phyloP scores from a whole-genome alignment of 2,113 vertebrate genomes.

The Poicephalus meyeri region DNA sequence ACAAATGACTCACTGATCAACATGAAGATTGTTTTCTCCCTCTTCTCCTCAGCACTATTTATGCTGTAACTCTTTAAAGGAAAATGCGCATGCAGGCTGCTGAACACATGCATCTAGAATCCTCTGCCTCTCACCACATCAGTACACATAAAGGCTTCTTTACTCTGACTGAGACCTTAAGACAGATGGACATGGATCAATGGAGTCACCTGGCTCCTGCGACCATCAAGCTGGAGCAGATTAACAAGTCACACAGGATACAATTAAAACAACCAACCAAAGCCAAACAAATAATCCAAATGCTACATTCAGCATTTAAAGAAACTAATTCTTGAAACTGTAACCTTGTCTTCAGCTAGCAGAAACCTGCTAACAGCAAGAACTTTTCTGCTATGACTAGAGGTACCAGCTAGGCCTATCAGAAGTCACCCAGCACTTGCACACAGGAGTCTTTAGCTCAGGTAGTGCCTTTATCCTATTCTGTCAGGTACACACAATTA shows the following conservation, averaged over 20 bases:
- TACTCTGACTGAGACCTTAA: not conserved
- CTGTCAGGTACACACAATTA: not conserved
- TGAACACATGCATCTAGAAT: not conserved
- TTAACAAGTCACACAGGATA: not conserved
- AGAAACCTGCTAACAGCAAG: not conserved
- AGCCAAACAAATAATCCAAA: not conserved
- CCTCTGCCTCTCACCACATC: not conserved
- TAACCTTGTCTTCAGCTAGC: not conserved
- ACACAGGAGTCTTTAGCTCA: not conserved
- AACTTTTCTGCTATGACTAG: not conserved
- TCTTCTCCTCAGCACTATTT: not conserved
- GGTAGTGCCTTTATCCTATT: not conserved
- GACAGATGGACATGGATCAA: not conserved
- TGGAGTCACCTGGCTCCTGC: not conserved
- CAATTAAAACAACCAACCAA: not conserved
- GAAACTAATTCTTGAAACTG: not conserved
- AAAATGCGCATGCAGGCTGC: not conserved
- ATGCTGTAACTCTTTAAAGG: not conserved
- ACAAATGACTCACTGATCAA: constrained; percentile 11
- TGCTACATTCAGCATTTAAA: not conserved
- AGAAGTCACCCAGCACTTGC: not conserved
- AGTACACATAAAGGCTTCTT: not conserved
- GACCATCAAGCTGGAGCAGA: not conserved
- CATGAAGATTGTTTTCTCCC: not conserved
- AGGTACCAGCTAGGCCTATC: not conserved